Evolutionary conservation across 2,888 invertebrate species (phyloP), one percentile per base, ranked within the genome.

Genomic region (Aphidius colemani): DNA sequence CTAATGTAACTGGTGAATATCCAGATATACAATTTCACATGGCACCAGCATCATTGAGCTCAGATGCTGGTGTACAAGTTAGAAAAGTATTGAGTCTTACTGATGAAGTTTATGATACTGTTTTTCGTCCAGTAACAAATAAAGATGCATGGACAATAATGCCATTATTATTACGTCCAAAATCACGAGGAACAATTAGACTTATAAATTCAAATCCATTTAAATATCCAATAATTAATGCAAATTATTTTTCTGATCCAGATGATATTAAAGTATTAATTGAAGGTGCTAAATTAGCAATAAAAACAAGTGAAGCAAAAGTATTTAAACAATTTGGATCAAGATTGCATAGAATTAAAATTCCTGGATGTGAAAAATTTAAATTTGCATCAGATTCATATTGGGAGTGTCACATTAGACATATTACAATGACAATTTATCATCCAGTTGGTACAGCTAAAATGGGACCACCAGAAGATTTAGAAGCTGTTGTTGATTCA

Each of bases 1-100:
- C 93, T 0, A 95, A 95, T 74, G 84, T 85, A 57, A 88, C 90
- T 2, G 88, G 89, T 2, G 86, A 90, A 67, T 93, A 92, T 88
- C 95, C 95, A 0, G 95, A 96, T 73, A 89, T 96, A 53, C 94
- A 96, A 74, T 93, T 95, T 74, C 95, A 96, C 76, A 95, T 96
- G 90, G 94, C 95, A 2, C 95, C 95, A 1, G 94, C 95, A 0
- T 93, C 92, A 0, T 89, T 94, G 49, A 90, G 90, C 64, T 93
- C 93, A 0, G 94, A 94, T 75, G 89, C 88, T 62, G 91, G 91
- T 0, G 87, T 88, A 59, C 85, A 94, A 76, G 89, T 92, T 0
- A 84, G 88, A 78, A 88, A 93, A 84, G 90, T 93, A 40, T 82
- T 94, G 41, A 94, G 94, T 0, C 81, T 94, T 0, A 93, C 92